Conservation (phyloP, 2,113 vertebrate species). For the Genyomyrus donnyi region DNA sequence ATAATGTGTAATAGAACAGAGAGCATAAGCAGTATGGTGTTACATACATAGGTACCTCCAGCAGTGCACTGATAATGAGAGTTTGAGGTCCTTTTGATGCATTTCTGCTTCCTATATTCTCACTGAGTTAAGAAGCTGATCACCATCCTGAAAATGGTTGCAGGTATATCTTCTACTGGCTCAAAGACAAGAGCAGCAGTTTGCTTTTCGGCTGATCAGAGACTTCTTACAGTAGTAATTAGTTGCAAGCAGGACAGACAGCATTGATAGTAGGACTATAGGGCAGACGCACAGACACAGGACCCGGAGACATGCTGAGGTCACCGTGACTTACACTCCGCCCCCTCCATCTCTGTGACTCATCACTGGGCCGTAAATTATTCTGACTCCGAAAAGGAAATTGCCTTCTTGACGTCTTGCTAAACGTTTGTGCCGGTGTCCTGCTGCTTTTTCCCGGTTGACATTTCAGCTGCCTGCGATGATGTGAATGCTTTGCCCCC, state of each 20-base stretch:
- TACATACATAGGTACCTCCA: not conserved
- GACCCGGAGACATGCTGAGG: not conserved
- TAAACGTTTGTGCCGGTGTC: not conserved
- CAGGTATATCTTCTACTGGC: not conserved
- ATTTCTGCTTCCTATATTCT: not conserved
- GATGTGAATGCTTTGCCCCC: not conserved
- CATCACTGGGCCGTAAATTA: not conserved
- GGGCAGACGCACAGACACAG: not conserved
- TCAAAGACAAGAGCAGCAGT: not conserved
- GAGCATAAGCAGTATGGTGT: not conserved
- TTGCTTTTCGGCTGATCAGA: not conserved
- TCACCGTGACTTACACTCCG: not conserved
- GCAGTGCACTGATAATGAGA: not conserved
- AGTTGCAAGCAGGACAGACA: not conserved
- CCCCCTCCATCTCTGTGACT: not conserved
- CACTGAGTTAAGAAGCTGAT: not conserved
- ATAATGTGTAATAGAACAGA: not conserved
- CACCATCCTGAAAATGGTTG: not conserved
- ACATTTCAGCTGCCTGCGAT: constrained; percentile 1
- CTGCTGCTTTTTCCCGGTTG: not conserved
- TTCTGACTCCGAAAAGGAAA: constrained; percentile 10
- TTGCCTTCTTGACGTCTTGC: not conserved
- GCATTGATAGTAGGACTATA: not conserved
- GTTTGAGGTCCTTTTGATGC: not conserved
- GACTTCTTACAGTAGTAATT: not conserved